These are phyloP conservation scores for Eristalinus aeneus DNA, from an alignment of 2,888 invertebrate genomes.

Conservation along the genomic window DNA sequence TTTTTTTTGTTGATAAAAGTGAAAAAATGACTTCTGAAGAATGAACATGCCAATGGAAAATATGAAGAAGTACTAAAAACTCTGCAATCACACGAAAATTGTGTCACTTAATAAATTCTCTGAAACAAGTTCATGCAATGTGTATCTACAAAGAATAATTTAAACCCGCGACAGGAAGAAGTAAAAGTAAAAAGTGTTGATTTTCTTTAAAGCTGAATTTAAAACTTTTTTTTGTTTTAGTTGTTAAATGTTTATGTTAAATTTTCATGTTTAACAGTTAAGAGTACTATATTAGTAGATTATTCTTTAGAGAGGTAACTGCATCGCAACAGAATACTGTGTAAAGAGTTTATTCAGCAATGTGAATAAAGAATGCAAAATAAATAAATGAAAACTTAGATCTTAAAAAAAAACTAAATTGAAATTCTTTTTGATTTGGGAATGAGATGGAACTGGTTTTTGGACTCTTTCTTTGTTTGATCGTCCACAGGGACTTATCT, in stretches of 20 bases:
- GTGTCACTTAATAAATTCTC: slow-evolving; percentile 20
- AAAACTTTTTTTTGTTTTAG: slow-evolving; percentile 6
- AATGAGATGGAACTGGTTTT: neutral
- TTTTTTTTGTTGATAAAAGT: neutral
- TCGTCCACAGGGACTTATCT: too few species aligned
- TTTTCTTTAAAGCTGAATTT: slow-evolving; percentile 3
- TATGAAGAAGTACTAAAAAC: neutral
- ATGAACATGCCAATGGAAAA: neutral
- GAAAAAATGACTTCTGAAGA: neutral
- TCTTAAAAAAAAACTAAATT: neutral
- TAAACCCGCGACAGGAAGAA: neutral
- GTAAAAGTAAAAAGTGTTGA: neutral
- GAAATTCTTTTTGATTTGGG: neutral
- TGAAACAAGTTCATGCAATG: neutral
- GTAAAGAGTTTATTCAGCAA: slow-evolving; percentile 25
- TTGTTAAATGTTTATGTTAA: slow-evolving; percentile 27
- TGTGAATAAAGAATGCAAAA: slow-evolving; percentile 32
- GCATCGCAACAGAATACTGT: slow-evolving; percentile 3
- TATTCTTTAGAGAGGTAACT: slow-evolving; percentile 34
- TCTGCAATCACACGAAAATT: neutral
- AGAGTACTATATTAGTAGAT: slow-evolving; percentile 33
- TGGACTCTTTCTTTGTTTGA: too few species aligned
- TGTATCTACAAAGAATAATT: neutral
- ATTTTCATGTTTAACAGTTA: slow-evolving; percentile 32
- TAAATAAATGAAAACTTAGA: slow-evolving; percentile 24